Evolutionary conservation across 2,888 invertebrate species (phyloP).

Genomic region (Euzetes globulus): DNA sequence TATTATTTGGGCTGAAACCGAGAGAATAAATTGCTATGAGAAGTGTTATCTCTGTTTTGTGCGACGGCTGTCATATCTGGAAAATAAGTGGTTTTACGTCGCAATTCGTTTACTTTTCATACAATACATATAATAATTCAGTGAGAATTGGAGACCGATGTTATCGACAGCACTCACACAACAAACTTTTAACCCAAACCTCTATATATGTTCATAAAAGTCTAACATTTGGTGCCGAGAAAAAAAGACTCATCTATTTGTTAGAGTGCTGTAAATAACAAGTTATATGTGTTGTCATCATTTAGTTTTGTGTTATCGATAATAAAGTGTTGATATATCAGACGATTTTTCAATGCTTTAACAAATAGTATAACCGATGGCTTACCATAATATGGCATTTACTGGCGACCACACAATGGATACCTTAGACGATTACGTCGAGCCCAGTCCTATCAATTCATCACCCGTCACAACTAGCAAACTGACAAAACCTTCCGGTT

Average conservation of each 20-base stretch:
- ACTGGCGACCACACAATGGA: not conserved
- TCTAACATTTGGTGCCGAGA: not conserved
- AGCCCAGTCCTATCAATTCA: not conserved
- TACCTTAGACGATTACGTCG: not conserved
- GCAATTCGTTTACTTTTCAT: not conserved
- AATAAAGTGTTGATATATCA: not conserved
- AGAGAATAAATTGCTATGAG: not conserved
- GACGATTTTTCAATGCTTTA: not conserved
- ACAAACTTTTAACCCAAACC: not conserved
- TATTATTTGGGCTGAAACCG: not conserved
- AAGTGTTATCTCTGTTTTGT: not conserved
- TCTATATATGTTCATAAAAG: not conserved
- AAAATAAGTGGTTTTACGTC: constrained; percentile 13
- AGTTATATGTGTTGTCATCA: not conserved
- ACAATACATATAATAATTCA: not conserved
- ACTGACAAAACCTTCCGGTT: not conserved
- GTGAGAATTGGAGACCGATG: not conserved
- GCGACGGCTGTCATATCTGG: constrained; percentile 9
- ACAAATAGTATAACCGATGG: not conserved
- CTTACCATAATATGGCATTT: constrained; percentile 9
- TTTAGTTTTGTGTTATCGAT: not conserved
- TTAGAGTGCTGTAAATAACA: not conserved
- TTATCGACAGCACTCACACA: not conserved
- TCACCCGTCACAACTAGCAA: not conserved
- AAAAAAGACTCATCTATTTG: not conserved